phyloP scores from a whole-genome alignment of 2,113 vertebrate species.

The Amphilophus citrinellus region DNA sequence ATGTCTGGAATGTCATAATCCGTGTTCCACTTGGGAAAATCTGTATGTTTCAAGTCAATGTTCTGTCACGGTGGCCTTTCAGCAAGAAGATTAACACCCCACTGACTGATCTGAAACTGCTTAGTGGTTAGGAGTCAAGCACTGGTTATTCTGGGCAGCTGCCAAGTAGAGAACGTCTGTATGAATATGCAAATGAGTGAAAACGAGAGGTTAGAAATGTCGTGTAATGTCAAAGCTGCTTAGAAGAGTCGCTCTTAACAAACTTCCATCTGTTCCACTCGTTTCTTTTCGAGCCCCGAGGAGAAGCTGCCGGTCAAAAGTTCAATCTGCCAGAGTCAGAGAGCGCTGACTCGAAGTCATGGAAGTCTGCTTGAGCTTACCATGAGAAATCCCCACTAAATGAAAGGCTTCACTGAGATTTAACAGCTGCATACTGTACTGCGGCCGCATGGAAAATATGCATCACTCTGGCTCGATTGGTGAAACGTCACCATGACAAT shows the following conservation, averaged over 20 bases:
- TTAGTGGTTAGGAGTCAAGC: conserved; percentile 2
- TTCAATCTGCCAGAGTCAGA: conserved; percentile 12
- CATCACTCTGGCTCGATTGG: neutral
- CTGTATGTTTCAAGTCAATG: neutral
- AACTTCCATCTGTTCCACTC: conserved; percentile 47
- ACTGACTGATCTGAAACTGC: neutral
- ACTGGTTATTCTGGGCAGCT: neutral
- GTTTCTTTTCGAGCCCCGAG: conserved; percentile 25
- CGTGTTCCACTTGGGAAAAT: conserved; percentile 13
- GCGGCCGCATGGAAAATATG: conserved; percentile 30
- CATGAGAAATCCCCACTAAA: conserved; percentile 58
- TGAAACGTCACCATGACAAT: conserved; percentile 11
- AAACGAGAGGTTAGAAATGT: conserved; percentile 32
- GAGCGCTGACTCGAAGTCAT: conserved; percentile 19
- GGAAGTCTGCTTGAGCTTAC: conserved; percentile 36
- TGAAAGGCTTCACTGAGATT: conserved; percentile 50
- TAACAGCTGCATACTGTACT: conserved; percentile 43
- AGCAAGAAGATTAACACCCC: conserved; percentile 6
- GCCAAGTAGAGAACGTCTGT: neutral
- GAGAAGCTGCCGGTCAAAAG: conserved; percentile 31
- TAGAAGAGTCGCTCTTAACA: conserved; percentile 1
- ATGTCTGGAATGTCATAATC: conserved; percentile 6
- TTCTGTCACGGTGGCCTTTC: neutral
- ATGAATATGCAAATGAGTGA: neutral
- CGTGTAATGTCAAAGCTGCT: conserved; percentile 7